These are phyloP conservation scores for Nannoperca australis DNA, from an alignment of 2,797 vertebrate species.

Conservation along the genomic window DNA sequence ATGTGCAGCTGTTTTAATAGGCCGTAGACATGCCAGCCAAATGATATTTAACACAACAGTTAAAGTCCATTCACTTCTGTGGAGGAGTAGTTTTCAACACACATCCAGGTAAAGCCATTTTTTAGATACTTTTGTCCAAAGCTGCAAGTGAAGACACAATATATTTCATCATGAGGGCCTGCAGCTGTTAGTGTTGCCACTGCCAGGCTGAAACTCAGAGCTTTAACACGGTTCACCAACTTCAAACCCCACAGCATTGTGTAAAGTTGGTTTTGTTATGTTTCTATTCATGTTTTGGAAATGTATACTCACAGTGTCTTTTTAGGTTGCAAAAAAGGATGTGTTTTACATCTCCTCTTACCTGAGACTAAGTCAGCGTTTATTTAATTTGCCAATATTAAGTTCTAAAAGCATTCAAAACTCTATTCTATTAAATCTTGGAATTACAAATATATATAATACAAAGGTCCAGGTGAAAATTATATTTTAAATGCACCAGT, in stretches of 20 bases:
- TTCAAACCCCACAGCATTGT: background rate
- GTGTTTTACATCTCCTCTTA: too few species aligned
- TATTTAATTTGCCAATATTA: too few species aligned
- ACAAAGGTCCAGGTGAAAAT: background rate
- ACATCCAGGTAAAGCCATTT: background rate
- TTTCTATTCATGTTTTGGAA: background rate
- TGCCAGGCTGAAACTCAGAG: background rate
- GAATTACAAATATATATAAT: background rate
- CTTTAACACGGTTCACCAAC: background rate
- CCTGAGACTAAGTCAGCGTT: too few species aligned
- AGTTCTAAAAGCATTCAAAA: too few species aligned
- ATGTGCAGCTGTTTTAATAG: background rate
- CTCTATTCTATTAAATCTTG: too few species aligned
- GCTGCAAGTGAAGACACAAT: background rate
- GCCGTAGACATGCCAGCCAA: conserved; percentile 2
- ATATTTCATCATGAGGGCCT: background rate
- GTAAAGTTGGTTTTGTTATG: background rate
- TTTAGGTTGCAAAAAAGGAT: too few species aligned
- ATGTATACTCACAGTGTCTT: background rate
- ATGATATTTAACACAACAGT: conserved; percentile 21
- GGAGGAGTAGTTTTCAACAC: conserved; percentile 1
- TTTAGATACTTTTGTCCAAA: background rate
- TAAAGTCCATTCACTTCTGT: background rate
- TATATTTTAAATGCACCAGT: background rate
- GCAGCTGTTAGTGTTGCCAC: conserved; percentile 29